Conservation (phyloP, 1,140 invertebrate genomes). For the Stenopsyche tienmushanensis region DNA sequence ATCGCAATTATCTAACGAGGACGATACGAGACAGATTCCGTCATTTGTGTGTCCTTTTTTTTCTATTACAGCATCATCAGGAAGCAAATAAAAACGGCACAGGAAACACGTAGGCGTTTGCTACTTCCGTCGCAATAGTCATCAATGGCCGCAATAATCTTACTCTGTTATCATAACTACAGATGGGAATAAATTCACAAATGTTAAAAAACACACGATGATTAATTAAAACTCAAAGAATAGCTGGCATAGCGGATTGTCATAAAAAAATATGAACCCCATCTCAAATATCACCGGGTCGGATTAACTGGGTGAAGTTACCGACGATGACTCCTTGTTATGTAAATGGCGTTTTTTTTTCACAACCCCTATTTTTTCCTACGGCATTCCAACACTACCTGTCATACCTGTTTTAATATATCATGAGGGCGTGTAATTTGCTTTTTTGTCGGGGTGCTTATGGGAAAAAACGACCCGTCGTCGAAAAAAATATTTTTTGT, state of each 20-base stretch:
- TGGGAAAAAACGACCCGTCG: background rate
- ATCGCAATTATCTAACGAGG: no score
- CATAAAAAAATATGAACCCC: background rate
- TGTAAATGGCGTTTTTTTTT: background rate
- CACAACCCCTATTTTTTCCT: background rate
- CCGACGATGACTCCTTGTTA: conserved; percentile 3
- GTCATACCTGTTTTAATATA: conserved; percentile 2
- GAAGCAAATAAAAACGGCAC: no score
- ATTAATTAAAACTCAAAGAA: no score
- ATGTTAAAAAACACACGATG: no score
- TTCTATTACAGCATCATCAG: no score
- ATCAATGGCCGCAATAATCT: no score
- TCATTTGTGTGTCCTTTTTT: no score
- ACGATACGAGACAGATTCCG: no score
- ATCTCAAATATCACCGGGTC: background rate
- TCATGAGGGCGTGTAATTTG: conserved; percentile 7
- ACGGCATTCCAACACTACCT: background rate
- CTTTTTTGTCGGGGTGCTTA: background rate
- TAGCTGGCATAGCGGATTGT: no score
- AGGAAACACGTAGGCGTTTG: background rate
- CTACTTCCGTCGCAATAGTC: background rate
- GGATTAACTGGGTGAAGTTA: background rate
- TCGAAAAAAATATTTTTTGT: background rate
- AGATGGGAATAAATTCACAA: no score
- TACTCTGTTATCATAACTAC: no score